These are phyloP conservation scores for Trichonephila clavipes DNA, from an alignment of 1,140 invertebrate species.

Conservation along the genomic window DNA sequence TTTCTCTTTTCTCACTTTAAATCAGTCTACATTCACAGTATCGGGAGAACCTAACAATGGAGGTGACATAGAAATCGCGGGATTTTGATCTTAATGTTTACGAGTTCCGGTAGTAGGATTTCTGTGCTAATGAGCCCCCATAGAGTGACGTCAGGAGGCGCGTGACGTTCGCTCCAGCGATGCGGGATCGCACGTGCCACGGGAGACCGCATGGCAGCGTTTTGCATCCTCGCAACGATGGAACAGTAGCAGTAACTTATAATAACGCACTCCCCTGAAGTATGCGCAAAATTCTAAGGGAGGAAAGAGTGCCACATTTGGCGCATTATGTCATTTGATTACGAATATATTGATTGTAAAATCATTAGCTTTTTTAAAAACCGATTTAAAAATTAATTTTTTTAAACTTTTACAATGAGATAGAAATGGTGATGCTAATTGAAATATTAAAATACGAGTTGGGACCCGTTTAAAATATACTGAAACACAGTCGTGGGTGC, in stretches of 20 bases:
- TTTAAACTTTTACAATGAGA: no score
- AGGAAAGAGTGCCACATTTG: constrained; percentile 43
- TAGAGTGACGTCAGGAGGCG: constrained; percentile 52
- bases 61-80: background rate
- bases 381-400: no score
- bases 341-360: no score
- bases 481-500: no score
- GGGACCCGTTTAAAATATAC: no score
- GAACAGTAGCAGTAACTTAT: background rate
- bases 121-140: constrained; percentile 61
- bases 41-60: no score
- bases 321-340: background rate
- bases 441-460: no score
- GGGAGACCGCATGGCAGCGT: constrained; percentile 7
- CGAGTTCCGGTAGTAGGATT: background rate
- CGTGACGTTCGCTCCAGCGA: constrained; percentile 40
- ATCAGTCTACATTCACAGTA: no score
- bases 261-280: constrained; percentile 31
- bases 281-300: constrained; percentile 27
- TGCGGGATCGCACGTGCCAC: constrained; percentile 63
- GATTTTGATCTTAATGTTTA: constrained; percentile 24
- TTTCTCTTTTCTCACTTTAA: no score
- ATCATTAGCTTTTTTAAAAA: no score
- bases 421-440: no score
- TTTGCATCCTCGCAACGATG: no score